phyloP scores from a whole-genome alignment of 1,140 invertebrate species.

The Heliconius melpomene region DNA sequence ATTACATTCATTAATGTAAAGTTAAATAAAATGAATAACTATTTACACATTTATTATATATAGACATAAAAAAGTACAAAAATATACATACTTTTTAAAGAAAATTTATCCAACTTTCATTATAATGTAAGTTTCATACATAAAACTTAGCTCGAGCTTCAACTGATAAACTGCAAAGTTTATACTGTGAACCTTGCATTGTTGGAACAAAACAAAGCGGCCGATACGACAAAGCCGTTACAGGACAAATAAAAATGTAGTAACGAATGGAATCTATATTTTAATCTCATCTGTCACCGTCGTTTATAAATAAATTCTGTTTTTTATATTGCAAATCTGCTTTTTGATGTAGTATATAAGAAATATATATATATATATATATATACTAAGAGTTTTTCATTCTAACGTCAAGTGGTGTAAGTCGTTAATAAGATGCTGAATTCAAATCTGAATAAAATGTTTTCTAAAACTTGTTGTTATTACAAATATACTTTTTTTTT shows the following conservation, averaged over 20 bases:
- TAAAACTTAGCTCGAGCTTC: not conserved
- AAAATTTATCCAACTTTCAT: not conserved
- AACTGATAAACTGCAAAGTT: slow-evolving; percentile 10
- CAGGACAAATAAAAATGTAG: slow-evolving; percentile 16
- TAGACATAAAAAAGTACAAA: not conserved
- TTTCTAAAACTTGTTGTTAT: too few relatives aligned
- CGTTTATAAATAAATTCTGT: not conserved
- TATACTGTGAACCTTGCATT: slow-evolving; percentile 9
- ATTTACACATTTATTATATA: too few relatives aligned
- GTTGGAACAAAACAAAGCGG: slow-evolving; percentile 18
- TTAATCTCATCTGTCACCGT: slow-evolving; percentile 12
- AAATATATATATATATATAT: not conserved
- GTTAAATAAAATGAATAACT: too few relatives aligned
- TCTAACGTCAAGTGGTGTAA: too few relatives aligned
- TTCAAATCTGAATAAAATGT: too few relatives aligned
- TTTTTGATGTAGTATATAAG: not conserved
- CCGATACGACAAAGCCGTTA: slow-evolving; percentile 6
- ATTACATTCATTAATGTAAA: too few relatives aligned
- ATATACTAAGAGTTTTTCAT: too few relatives aligned
- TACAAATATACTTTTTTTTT: too few relatives aligned
- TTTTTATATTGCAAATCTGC: not conserved
- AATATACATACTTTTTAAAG: not conserved
- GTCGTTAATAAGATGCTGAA: too few relatives aligned
- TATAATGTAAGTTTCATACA: not conserved
- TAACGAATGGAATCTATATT: slow-evolving; percentile 27